These are phyloP conservation scores for Pristionchus pacificus DNA, from an alignment of 1,140 invertebrate species.

Conservation along the genomic window DNA sequence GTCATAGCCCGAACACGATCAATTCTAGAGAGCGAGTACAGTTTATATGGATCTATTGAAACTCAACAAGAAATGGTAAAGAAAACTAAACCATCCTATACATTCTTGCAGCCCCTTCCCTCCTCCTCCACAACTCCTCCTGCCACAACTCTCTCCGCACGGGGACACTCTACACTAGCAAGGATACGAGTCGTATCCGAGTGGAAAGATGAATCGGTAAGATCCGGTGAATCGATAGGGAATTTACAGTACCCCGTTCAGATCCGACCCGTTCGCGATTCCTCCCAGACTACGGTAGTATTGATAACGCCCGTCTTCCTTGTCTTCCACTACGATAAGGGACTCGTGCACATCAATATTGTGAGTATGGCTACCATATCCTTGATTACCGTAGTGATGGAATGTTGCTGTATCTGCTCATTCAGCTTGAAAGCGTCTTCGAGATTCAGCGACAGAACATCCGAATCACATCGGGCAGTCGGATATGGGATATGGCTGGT, in stretches of 20 bases:
- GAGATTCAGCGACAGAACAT: not conserved
- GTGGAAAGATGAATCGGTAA: not conserved
- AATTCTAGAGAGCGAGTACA: too few relatives aligned
- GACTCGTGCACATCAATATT: not conserved
- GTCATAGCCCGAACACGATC: too few relatives aligned
- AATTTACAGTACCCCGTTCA: not conserved
- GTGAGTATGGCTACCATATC: not conserved
- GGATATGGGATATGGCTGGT: not conserved
- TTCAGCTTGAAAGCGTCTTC: not conserved
- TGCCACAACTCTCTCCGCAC: not conserved
- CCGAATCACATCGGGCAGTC: not conserved
- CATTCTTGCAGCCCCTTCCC: too few relatives aligned
- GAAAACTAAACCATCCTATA: too few relatives aligned
- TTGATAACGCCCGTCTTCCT: not conserved
- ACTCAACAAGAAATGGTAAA: too few relatives aligned
- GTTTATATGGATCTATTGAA: too few relatives aligned
- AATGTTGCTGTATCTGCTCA: too few relatives aligned
- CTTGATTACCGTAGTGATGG: not conserved
- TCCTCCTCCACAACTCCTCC: not conserved
- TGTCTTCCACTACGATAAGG: not conserved
- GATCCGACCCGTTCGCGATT: not conserved
- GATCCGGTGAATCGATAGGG: not conserved
- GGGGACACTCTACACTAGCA: not conserved
- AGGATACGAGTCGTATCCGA: not conserved
- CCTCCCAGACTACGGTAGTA: not conserved